Percentiles rank a stretch among this genome's conserved stretches.
phyloP scores from a whole-genome alignment of 92 coral and sea anemone species.

The Porites evermanni region DNA sequence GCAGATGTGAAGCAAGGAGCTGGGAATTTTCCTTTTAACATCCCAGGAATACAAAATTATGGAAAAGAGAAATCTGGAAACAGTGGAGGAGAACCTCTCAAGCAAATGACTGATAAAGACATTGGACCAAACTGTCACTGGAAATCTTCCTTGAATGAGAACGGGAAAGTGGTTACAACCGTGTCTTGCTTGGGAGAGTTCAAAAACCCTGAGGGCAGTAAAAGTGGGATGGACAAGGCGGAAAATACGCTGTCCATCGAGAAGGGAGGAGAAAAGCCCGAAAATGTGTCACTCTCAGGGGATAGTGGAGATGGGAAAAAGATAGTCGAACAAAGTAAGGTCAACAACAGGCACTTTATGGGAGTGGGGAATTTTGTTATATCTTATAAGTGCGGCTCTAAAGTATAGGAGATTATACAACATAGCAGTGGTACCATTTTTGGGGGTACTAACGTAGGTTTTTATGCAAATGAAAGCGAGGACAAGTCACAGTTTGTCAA shows the following conservation, averaged over 20 bases:
- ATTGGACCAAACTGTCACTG: conserved; percentile 57
- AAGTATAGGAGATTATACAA: too few relatives aligned
- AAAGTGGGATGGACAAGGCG: conserved; percentile 6
- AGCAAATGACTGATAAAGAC: conserved; percentile 26
- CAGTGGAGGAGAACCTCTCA: conserved; percentile 3
- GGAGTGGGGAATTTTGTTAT: not conserved
- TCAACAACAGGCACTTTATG: not conserved
- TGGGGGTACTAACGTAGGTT: too few relatives aligned
- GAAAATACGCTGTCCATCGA: not conserved
- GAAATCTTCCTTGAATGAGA: conserved; percentile 19
- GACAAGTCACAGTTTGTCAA: too few relatives aligned
- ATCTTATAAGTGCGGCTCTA: too few relatives aligned
- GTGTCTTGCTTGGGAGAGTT: conserved; percentile 44
- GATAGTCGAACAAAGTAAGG: conserved; percentile 22
- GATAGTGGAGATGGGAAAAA: not conserved
- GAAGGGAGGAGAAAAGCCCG: not conserved
- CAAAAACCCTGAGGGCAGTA: not conserved
- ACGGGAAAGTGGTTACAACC: conserved; percentile 30
- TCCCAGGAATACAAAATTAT: conserved; percentile 26
- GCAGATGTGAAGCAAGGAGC: not conserved
- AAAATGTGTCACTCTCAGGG: not conserved
- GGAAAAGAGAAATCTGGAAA: conserved; percentile 20
- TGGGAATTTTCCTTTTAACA: conserved; percentile 28
- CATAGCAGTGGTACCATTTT: too few relatives aligned
- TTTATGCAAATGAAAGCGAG: too few relatives aligned